Base-by-base conservation (phyloP, 2,113 vertebrate species). In the Neomonachus schauinslandi region DNA sequence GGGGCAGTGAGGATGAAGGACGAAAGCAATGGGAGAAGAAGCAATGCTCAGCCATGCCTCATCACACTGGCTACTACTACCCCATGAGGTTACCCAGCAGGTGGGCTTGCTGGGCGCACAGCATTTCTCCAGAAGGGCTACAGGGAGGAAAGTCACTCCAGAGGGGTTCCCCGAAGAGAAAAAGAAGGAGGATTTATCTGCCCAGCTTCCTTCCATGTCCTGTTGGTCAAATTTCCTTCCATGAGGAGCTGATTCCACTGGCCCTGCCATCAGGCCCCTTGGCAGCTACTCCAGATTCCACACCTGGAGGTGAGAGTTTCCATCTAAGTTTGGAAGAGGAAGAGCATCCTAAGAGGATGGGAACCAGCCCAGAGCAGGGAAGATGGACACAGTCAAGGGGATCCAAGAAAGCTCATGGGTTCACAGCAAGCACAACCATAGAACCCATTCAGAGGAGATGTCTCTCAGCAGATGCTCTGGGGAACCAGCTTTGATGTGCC, bases 21-120 rank as follows among this genome's bases (percentile, higher is more conserved):
- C 2, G 31, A 18, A 2, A 42, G 9, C 1, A 0, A 11, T 3
- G 5, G 31, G 79, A 16, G 5, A 2, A 2, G 15, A 5, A 36
- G 28, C 4, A 0, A 1, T 0, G 8, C 0, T 12, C 10, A 6
- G 46, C 0, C 16, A 21, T 0, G 13, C 12, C 59, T 16, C 49
- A 0, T 5, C 28, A 0, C 9, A 2, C n/a, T 4, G 53, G 21
- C n/a, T 14, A 33, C 24, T 5, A 2, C 33, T 69, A 1, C 2
- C 0, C 36, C 63, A 0, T 0, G 4, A 24, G 11, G 67, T 3
- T 21, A 24, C 59, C 2, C 9, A 15, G 80, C 36, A 14, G 81
- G 19, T 2, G 13, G 18, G 15, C 28, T 53, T 14, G 10, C 79
- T 26, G 19, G n/a, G 4, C n/a, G 26, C 7, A 2, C 19, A 8